Percentiles rank a stretch among this genome's conserved stretches.
Conservation (phyloP, 2,888 invertebrate species). For the Acleris literana region DNA sequence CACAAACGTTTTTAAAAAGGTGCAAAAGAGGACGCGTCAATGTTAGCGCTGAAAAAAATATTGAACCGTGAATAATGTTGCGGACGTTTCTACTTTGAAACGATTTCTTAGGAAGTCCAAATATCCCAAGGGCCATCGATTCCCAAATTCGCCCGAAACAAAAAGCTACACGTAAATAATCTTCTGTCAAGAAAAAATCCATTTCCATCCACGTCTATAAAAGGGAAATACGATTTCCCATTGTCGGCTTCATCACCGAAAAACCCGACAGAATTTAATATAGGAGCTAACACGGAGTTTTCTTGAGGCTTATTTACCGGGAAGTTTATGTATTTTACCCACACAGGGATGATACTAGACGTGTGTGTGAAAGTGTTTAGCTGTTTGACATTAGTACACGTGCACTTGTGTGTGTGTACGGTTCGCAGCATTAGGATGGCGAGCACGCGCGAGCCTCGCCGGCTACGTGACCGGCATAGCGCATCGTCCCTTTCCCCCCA, state of each 20-base stretch:
- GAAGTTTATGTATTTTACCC: conserved; percentile 76
- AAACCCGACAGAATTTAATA: conserved; percentile 80
- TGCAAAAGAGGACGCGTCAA: neutral
- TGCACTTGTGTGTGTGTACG: conserved; percentile 71
- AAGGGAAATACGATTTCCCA: conserved; percentile 69
- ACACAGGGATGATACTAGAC: conserved; percentile 46
- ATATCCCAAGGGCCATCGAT: conserved; percentile 8
- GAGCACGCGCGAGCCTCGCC: conserved; percentile 80
- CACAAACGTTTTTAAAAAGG: neutral
- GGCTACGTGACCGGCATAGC: conserved; percentile 82
- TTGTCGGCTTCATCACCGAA: conserved; percentile 66
- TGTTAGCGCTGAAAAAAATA: neutral
- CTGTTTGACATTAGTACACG: conserved; percentile 48
- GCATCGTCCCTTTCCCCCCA: conserved; percentile 78
- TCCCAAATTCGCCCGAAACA: conserved; percentile 30
- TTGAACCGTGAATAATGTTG: neutral
- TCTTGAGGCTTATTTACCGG: conserved; percentile 73
- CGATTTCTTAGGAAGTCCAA: neutral
- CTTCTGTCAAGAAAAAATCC: conserved; percentile 58
- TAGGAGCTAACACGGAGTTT: conserved; percentile 67
- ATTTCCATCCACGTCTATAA: conserved; percentile 59
- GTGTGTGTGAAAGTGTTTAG: conserved; percentile 58
- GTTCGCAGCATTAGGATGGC: conserved; percentile 78
- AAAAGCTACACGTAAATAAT: conserved; percentile 60
- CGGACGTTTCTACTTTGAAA: neutral